These are phyloP conservation scores for Eurystomus glaucurus DNA, from an alignment of 2,797 vertebrate species.

Conservation along the genomic window DNA sequence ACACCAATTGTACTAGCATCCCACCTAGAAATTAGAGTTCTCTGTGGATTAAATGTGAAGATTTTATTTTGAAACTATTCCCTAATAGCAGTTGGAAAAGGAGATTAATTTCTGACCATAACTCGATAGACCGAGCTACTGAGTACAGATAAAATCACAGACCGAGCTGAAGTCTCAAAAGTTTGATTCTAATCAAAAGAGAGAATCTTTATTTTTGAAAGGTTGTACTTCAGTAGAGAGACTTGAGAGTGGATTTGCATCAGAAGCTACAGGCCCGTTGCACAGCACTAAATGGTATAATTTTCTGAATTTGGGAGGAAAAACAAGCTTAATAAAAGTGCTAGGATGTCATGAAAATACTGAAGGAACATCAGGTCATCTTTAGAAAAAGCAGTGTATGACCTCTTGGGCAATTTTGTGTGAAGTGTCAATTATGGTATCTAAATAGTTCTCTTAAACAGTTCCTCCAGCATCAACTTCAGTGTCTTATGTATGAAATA, in stretches of 20 bases:
- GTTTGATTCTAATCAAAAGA: not conserved
- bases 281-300: not conserved
- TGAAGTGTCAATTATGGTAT: accelerated
- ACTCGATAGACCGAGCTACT: not conserved
- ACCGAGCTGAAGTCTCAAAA: not conserved
- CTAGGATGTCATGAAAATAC: not conserved
- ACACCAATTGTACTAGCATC: not conserved
- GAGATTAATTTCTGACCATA: not conserved
- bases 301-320: not conserved
- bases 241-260: not conserved
- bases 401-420: not conserved
- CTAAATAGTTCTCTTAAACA: not conserved
- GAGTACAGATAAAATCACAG: not conserved
- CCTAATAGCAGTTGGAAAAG: not conserved
- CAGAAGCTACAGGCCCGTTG: not conserved
- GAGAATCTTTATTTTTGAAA: not conserved
- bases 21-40: not conserved
- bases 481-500: not conserved
- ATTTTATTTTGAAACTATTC: conserved; percentile 1
- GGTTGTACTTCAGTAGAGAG: not conserved
- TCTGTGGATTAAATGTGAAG: not conserved
- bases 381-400: not conserved
- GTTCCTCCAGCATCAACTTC: not conserved
- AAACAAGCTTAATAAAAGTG: not conserved
- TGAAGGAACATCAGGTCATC: not conserved